A percentile compares a stretch with the other conserved stretches of the same genome.
Evolutionary conservation across 2,113 vertebrate genomes (phyloP).

Genomic region (Tricholaema leucomelas): DNA sequence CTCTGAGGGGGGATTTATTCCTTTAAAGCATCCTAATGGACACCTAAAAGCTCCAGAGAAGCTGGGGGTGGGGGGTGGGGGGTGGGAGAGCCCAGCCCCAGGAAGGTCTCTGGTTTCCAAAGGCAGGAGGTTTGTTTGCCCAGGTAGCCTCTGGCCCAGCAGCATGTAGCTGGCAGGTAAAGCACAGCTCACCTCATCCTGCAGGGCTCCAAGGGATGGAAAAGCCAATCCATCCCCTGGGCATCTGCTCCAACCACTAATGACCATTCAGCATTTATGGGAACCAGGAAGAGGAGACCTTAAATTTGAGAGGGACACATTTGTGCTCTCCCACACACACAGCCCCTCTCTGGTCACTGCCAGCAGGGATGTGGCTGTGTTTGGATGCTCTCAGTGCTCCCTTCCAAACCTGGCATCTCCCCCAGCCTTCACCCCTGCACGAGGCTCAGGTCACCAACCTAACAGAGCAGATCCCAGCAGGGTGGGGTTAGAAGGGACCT

Average conservation of each 20-base stretch:
- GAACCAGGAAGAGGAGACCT: not conserved
- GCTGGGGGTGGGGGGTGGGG: not conserved
- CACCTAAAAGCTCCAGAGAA: not conserved
- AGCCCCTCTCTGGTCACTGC: fast-evolving
- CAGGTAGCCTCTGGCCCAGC: not conserved
- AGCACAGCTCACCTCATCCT: not conserved
- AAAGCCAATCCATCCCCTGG: not conserved
- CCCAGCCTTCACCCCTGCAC: not conserved
- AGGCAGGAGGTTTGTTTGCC: not conserved
- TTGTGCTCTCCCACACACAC: not conserved
- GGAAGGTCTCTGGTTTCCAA: not conserved
- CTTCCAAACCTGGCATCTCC: not conserved
- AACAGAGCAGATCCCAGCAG: too few species aligned
- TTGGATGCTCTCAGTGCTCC: not conserved
- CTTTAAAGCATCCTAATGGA: not conserved
- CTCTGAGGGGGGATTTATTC: not conserved
- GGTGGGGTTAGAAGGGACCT: too few species aligned
- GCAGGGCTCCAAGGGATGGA: not conserved
- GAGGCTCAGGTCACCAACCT: too few species aligned
- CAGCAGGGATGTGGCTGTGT: not conserved
- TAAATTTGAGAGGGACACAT: not conserved
- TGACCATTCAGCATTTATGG: not conserved
- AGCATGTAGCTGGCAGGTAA: not conserved
- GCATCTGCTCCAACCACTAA: not conserved
- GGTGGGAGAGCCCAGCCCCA: not conserved